phyloP scores from a whole-genome alignment of 1,140 invertebrate genomes.

The Dinothrombium tinctorium region DNA sequence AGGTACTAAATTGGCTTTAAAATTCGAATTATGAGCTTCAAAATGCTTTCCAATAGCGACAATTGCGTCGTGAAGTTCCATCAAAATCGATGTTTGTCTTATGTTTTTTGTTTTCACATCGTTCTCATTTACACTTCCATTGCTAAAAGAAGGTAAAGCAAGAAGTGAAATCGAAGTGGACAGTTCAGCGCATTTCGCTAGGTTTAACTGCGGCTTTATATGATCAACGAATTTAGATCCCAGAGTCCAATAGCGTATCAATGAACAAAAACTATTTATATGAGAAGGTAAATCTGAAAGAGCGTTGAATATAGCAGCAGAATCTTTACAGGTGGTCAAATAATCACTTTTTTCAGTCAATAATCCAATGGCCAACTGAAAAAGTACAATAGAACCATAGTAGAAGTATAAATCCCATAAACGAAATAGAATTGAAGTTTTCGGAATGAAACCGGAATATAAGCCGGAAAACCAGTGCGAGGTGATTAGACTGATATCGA shows the following conservation, averaged over 20 bases:
- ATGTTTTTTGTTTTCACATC: slow-evolving; percentile 89
- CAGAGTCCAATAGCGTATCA: slow-evolving; percentile 24
- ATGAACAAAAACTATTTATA: slow-evolving; percentile 62
- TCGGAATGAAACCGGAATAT: slow-evolving; percentile 82
- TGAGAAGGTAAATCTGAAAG: slow-evolving; percentile 80
- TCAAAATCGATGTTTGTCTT: slow-evolving; percentile 77
- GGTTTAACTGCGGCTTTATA: background rate
- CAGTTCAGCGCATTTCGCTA: background rate
- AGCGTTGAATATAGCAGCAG: slow-evolving; percentile 88
- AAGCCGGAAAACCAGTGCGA: slow-evolving; percentile 93
- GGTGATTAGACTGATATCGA: slow-evolving; percentile 46
- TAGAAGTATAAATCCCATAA: slow-evolving; percentile 93
- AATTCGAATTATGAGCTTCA: slow-evolving; percentile 22
- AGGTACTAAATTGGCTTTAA: slow-evolving; percentile 12
- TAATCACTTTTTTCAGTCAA: slow-evolving; percentile 75
- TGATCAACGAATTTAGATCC: slow-evolving; percentile 3
- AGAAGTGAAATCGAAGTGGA: background rate
- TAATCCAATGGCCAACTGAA: slow-evolving; percentile 84
- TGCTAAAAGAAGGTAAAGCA: background rate
- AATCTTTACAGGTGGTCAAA: slow-evolving; percentile 81
- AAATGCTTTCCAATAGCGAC: slow-evolving; percentile 25
- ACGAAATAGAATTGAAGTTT: slow-evolving; percentile 77
- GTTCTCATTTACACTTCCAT: slow-evolving; percentile 21
- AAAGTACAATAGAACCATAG: slow-evolving; percentile 80
- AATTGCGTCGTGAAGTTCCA: slow-evolving; percentile 89